Percentiles rank a stretch among this genome's conserved stretches.
Conservation (phyloP, 2,888 invertebrate genomes). For the Temnothorax ravouxi region DNA sequence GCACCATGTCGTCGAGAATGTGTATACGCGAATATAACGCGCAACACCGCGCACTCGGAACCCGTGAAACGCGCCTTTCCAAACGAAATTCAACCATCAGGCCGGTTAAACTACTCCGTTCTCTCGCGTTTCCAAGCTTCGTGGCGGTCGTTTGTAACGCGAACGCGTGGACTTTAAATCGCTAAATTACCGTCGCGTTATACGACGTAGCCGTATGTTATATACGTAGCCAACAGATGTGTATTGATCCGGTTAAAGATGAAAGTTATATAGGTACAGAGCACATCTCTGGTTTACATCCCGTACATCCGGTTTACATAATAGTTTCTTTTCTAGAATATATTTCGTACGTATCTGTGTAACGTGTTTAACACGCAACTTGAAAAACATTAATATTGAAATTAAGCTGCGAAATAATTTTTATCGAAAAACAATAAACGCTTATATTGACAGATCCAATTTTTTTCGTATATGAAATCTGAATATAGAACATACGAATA, state of each 20-base stretch:
- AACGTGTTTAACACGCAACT: not conserved
- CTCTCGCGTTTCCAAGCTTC: not conserved
- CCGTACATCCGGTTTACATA: no score
- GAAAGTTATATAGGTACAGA: not conserved
- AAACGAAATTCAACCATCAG: not conserved
- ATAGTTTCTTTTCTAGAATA: not conserved
- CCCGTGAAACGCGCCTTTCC: constrained; percentile 5
- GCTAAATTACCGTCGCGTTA: constrained; percentile 7
- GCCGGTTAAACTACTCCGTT: constrained; percentile 3
- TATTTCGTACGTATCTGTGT: not conserved
- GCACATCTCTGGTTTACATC: not conserved
- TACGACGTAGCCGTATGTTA: not conserved
- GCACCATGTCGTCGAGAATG: not conserved
- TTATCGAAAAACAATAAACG: not conserved
- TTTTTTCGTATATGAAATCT: not conserved
- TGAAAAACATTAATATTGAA: not conserved
- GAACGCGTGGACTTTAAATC: not conserved
- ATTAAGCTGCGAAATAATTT: not conserved
- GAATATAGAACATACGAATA: not conserved
- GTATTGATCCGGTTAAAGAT: constrained; percentile 20
- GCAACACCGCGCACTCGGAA: not conserved
- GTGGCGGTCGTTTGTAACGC: not conserved
- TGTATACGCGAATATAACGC: not conserved
- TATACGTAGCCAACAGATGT: not conserved
- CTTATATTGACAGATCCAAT: not conserved